Evolutionary conservation across 2,888 invertebrate genomes (phyloP).

Genomic region (Laspeyria flexula): DNA sequence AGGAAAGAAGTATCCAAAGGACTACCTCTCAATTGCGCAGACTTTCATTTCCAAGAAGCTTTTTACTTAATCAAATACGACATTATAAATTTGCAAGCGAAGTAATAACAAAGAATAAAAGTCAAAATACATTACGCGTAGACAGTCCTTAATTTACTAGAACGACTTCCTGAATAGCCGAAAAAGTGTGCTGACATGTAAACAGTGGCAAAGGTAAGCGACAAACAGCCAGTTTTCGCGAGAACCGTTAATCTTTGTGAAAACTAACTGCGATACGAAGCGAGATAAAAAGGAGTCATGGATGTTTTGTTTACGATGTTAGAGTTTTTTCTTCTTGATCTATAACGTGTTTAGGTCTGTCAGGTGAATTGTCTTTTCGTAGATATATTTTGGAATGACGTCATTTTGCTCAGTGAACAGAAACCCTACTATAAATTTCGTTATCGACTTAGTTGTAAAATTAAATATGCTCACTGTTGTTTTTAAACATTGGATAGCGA

Average conservation of each 20-base stretch:
- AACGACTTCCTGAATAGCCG: conserved; percentile 12
- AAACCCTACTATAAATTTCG: no score
- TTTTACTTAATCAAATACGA: no score
- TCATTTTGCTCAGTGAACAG: no score
- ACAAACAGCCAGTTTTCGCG: conserved; percentile 17
- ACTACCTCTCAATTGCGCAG: no score
- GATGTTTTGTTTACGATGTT: not conserved
- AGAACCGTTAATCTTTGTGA: conserved; percentile 30
- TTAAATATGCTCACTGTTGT: no score
- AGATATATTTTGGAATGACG: no score
- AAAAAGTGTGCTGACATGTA: conserved; percentile 19
- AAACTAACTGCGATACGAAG: conserved; percentile 23
- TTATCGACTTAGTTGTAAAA: no score
- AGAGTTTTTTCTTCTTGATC: conserved; percentile 1
- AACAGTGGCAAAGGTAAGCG: conserved; percentile 32
- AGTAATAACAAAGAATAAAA: conserved; percentile 3
- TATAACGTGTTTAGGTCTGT: not conserved
- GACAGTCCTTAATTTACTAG: conserved; percentile 5
- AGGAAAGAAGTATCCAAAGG: no score
- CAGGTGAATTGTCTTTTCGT: not conserved
- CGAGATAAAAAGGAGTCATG: conserved; percentile 10
- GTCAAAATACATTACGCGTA: conserved; percentile 6
- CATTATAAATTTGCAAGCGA: not conserved
- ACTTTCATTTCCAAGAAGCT: no score
- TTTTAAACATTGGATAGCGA: no score